Percentiles rank a stretch among this genome's conserved stretches.
Evolutionary conservation across 1,140 invertebrate species (phyloP).

Genomic region (Eueides isabella): DNA sequence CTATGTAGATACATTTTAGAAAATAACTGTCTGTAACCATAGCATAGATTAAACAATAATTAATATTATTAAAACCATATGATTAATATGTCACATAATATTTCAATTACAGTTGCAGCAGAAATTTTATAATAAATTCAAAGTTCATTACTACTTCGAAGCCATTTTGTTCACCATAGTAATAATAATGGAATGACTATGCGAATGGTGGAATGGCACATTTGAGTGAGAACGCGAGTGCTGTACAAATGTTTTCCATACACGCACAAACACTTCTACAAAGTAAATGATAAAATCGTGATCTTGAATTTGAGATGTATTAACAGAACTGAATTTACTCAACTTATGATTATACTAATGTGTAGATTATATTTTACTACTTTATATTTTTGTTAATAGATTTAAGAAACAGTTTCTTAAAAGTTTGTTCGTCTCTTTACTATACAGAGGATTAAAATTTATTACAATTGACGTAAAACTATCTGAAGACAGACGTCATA

Average conservation of each 20-base stretch:
- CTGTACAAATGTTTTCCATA: constrained; percentile 59
- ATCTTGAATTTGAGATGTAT: constrained; percentile 46
- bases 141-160: constrained; percentile 34
- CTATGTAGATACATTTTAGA: background rate
- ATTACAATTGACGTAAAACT: background rate
- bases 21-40: background rate
- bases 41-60: background rate
- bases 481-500: constrained; percentile 34
- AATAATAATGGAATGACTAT: constrained; percentile 33
- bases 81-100: too few species aligned
- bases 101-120: too few species aligned
- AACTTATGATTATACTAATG: background rate
- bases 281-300: constrained; percentile 51
- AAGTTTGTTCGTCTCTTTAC: background rate
- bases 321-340: constrained; percentile 26
- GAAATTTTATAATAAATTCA: constrained; percentile 13
- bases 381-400: background rate
- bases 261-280: constrained; percentile 51
- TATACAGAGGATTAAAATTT: constrained; percentile 34
- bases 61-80: background rate
- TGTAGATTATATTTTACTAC: background rate
- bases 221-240: constrained; percentile 43
- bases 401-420: background rate
- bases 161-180: constrained; percentile 32
- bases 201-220: constrained; percentile 29